A percentile compares a stretch with the other conserved stretches of the same genome.
Conservation (phyloP, 2,888 invertebrate genomes). For the Melikaiella ostensackeni region DNA sequence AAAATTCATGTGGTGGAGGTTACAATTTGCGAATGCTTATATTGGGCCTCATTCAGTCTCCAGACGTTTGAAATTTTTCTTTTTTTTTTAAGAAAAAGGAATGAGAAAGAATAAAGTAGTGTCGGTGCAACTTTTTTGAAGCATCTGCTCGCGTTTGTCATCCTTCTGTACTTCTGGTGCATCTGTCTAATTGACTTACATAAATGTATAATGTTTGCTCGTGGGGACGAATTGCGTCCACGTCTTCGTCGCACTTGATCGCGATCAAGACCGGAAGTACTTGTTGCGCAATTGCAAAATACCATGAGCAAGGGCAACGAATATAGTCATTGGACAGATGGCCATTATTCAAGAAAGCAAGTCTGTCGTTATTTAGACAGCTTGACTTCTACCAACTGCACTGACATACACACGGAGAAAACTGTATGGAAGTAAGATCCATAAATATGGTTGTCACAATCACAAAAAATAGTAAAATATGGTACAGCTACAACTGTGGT, state of each 20-base stretch:
- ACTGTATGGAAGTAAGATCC: no score
- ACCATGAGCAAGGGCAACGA: constrained; percentile 17
- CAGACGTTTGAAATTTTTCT: neutral
- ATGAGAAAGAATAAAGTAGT: constrained; percentile 16
- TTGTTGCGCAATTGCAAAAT: constrained; percentile 33
- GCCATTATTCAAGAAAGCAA: neutral
- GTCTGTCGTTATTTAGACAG: neutral
- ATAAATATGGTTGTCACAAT: no score
- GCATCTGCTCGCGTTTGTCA: constrained; percentile 23
- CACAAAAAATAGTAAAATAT: no score
- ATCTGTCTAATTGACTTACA: constrained; percentile 39
- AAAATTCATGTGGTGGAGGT: constrained; percentile 10
- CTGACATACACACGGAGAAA: no score
- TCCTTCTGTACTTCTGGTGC: constrained; percentile 10
- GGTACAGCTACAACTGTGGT: no score
- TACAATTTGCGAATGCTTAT: constrained; percentile 1
- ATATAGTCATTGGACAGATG: constrained; percentile 21
- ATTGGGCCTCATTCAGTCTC: constrained; percentile 15
- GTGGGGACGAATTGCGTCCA: constrained; percentile 17
- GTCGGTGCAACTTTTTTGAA: constrained; percentile 6
- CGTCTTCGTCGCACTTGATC: constrained; percentile 5
- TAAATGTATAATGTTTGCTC: constrained; percentile 20
- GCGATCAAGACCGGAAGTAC: constrained; percentile 19
- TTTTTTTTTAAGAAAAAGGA: constrained; percentile 8
- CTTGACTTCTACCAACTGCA: neutral